A percentile compares a stretch with the other conserved stretches of the same genome.
These are phyloP conservation scores for Geophilus truncorum DNA, from an alignment of 2,888 invertebrate species.

Conservation along the genomic window DNA sequence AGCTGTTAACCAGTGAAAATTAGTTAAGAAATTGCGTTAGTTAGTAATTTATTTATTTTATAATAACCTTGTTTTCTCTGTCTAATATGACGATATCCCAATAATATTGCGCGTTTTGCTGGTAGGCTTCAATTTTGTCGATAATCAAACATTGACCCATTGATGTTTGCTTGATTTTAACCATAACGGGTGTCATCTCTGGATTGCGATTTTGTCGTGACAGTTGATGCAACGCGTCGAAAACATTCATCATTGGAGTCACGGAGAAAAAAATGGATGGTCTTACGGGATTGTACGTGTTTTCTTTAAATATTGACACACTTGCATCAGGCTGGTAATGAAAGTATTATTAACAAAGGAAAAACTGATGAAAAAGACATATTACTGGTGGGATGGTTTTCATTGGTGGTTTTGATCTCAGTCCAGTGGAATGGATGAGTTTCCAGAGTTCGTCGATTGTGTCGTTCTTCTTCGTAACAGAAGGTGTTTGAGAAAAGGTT, in stretches of 20 bases:
- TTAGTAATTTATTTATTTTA: background rate
- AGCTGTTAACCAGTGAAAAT: background rate
- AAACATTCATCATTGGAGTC: constrained; percentile 4
- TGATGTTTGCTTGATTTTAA: background rate
- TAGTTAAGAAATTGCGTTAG: background rate
- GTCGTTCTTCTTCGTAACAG: background rate
- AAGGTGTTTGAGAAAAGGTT: background rate
- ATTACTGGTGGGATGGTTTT: background rate
- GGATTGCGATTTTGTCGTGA: background rate
- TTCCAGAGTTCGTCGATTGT: background rate
- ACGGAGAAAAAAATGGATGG: background rate
- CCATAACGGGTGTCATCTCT: background rate
- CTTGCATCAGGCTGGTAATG: background rate
- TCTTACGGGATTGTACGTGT: background rate
- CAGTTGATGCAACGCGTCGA: background rate
- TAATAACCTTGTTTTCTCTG: background rate
- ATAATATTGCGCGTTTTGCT: background rate
- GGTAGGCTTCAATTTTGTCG: constrained; percentile 4
- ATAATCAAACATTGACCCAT: background rate
- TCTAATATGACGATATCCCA: background rate
- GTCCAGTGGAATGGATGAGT: background rate
- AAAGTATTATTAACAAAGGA: background rate
- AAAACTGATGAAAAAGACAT: too few species aligned
- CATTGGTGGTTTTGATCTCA: background rate
- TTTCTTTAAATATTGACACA: background rate